These are phyloP conservation scores for Ruditapes philippinarum DNA, from an alignment of 1,140 invertebrate species.

Conservation along the genomic window DNA sequence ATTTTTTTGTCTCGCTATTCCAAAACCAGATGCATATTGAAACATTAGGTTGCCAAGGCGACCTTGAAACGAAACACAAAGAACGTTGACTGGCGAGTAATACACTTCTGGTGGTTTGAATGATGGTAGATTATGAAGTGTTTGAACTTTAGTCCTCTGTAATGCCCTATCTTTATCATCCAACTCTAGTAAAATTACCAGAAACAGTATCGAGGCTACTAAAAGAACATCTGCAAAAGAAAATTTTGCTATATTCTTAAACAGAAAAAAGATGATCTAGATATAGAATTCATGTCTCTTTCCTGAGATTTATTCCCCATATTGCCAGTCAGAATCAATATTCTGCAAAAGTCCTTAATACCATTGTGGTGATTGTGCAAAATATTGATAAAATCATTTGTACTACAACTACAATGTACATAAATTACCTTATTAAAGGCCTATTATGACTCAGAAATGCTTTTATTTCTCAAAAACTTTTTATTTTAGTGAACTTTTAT, in stretches of 20 bases:
- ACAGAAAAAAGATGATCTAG: neutral
- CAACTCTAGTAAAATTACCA: neutral
- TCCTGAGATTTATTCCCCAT: no score
- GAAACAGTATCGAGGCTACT: neutral
- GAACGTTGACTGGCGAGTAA: neutral
- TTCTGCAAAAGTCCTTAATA: neutral
- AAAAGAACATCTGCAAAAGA: neutral
- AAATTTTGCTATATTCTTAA: no score
- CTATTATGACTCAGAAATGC: no score
- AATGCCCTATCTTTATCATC: neutral
- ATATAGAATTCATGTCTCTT: no score
- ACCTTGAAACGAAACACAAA: conserved; percentile 70
- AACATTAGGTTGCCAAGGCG: conserved; percentile 79
- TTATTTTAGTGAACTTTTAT: no score
- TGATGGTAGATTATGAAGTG: no score
- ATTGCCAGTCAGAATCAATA: neutral
- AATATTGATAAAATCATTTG: no score
- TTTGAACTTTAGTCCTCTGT: neutral
- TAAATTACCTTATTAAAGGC: no score
- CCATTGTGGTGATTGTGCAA: no score
- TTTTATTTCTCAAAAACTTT: no score
- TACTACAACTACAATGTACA: no score
- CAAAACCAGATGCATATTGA: conserved; percentile 75
- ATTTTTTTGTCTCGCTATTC: conserved; percentile 66
- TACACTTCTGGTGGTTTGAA: neutral